Base-by-base conservation (phyloP, 2,888 invertebrate species). In the Bellardia bayeri region DNA sequence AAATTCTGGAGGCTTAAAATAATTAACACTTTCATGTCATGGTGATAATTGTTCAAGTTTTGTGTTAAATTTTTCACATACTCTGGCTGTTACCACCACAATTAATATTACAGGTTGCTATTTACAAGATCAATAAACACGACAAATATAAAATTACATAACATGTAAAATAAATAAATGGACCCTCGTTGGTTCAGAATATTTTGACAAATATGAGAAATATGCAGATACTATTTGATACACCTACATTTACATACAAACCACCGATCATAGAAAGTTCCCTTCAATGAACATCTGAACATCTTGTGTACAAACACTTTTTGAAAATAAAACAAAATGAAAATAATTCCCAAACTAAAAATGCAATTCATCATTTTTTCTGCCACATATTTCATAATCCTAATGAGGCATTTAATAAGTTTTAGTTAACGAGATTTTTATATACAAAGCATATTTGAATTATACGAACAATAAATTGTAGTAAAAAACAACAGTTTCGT, bases 11-110 rank as follows among this genome's bases (percentile, higher is more conserved):
- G 72, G 66, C 74, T 87, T 72, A 45, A 45, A 56, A 82, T 68
- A 87, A 87, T 87, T 87, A 87, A 87, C 87, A 84, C 87, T 81
- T 84, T 74, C 72, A 68, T 78, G 87, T 84, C 84, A 81, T 74
- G 84, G 68, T 82, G 84, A 74, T 87, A 87, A 87, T 87, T 87
- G 45, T 61, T 42, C 63, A 58, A 82, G 54, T 72, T 71, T 66
- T 64, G 23, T 80, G 49, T 78, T 74, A 51, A 79, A 72, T 42
- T 61, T 72, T 85, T 79, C 79, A 85, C 79, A 74, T 61, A 69
- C n/a, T 37, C 51, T 30, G 13, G 9, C 13, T 45, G 45, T 45
- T 45, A 13, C 45, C 11, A 45, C 45, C 45, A 45, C 13, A 45
- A 45, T 13, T 45, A 45, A 9, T 13, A 13, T 45, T 11, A 23